Evolutionary conservation across 1,140 invertebrate genomes (phyloP).

Genomic region (Leptopilina clavipes): DNA sequence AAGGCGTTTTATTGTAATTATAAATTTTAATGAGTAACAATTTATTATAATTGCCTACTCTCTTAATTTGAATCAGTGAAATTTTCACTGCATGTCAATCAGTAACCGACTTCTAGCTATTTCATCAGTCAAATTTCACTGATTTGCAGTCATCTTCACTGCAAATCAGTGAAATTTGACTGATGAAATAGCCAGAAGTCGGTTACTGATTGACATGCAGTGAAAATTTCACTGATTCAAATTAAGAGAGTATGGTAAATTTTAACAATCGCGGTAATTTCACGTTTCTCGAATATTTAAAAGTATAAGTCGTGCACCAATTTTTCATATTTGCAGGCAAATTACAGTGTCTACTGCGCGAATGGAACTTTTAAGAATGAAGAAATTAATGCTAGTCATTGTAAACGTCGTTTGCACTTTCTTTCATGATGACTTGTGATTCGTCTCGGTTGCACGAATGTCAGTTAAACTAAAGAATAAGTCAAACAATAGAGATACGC

Average conservation of each 20-base stretch:
- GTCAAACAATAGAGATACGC: conserved; percentile 12
- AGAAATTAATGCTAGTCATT: conserved; percentile 34
- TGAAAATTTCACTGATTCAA: conserved; percentile 2
- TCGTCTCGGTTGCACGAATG: conserved; percentile 28
- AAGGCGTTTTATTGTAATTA: neutral
- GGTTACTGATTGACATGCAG: too few species aligned
- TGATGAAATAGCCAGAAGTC: too few species aligned
- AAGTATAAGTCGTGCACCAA: neutral
- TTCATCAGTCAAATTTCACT: too few species aligned
- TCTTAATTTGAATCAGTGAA: too few species aligned
- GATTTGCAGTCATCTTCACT: too few species aligned
- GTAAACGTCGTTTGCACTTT: conserved; percentile 24
- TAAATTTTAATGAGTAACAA: neutral
- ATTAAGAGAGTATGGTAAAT: too few species aligned
- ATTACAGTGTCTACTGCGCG: neutral
- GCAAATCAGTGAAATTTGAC: too few species aligned
- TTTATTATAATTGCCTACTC: too few species aligned
- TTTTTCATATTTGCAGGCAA: too few species aligned
- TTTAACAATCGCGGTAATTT: conserved; percentile 23
- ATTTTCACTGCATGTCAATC: too few species aligned
- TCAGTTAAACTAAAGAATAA: conserved; percentile 24
- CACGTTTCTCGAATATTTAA: neutral
- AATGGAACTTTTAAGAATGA: neutral
- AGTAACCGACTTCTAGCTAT: too few species aligned
- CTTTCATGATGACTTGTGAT: conserved; percentile 30